Conservation (phyloP, 92 coral and sea anemone genomes). For the Anthopleura xanthogrammica region DNA sequence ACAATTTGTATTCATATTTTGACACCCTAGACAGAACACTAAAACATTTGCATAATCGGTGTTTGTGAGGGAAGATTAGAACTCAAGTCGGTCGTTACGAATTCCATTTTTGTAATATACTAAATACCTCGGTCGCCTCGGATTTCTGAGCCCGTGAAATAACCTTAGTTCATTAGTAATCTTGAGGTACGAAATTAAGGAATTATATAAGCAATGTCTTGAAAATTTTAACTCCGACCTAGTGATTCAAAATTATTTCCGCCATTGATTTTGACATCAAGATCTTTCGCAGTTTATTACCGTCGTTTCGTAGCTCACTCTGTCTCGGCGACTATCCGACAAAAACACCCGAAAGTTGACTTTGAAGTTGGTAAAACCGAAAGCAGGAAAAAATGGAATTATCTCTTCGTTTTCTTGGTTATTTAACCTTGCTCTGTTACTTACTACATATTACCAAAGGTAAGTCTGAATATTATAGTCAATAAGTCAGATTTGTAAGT, state of each 20-base stretch:
- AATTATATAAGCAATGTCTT: not conserved
- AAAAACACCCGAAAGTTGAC: not conserved
- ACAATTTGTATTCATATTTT: conserved; percentile 16
- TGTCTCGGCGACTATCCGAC: too few relatives aligned
- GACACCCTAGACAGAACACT: conserved; percentile 29
- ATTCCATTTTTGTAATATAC: not conserved
- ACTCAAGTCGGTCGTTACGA: not conserved
- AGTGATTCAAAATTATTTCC: not conserved
- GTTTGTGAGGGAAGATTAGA: not conserved
- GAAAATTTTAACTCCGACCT: not conserved
- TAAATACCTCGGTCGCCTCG: not conserved
- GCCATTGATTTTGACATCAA: not conserved
- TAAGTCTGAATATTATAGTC: not conserved
- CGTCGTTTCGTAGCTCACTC: not conserved
- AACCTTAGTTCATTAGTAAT: not conserved
- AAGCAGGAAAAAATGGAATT: not conserved
- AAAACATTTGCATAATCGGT: conserved; percentile 9
- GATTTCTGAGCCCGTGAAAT: not conserved
- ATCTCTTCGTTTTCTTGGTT: not conserved
- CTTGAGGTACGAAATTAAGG: not conserved
- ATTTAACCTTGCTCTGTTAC: not conserved
- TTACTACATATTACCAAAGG: not conserved
- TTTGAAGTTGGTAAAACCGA: not conserved
- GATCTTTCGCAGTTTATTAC: not conserved
- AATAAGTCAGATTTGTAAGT: not conserved